A percentile compares a stretch with the other conserved stretches of the same genome.
Evolutionary conservation across 2,797 vertebrate species (phyloP).

Genomic region (Gephyroberyx darwinii): DNA sequence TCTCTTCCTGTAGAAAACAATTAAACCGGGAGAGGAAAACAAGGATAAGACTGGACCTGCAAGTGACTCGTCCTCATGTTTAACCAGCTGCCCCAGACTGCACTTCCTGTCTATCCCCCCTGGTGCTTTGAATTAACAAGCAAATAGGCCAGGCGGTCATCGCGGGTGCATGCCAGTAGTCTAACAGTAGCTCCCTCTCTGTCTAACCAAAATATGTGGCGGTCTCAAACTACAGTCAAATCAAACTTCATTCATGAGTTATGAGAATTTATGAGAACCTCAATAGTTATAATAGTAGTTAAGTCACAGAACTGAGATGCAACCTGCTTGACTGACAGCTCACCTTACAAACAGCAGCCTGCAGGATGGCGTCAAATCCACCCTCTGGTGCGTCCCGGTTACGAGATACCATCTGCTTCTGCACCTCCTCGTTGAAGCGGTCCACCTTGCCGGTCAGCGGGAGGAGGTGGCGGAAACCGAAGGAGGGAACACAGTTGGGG

Average conservation of each 20-base stretch:
- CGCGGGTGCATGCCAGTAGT: constrained; percentile 14
- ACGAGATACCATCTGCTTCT: constrained; percentile 95
- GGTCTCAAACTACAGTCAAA: background rate
- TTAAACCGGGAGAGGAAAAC: constrained; percentile 44
- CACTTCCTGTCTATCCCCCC: constrained; percentile 56
- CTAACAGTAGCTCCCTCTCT: constrained; percentile 11
- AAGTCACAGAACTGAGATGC: background rate
- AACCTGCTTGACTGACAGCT: constrained; percentile 37
- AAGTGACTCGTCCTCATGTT: constrained; percentile 54
- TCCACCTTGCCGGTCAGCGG: constrained; percentile 94
- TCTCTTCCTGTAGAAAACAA: constrained; percentile 66
- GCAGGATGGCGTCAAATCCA: constrained; percentile 94
- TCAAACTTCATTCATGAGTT: background rate
- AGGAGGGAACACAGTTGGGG: constrained; percentile 92
- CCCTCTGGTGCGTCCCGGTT: constrained; percentile 97
- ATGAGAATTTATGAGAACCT: background rate
- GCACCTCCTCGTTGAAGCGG: constrained; percentile 95
- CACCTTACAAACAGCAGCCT: constrained; percentile 97
- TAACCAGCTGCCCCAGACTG: constrained; percentile 66
- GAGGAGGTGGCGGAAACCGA: constrained; percentile 95
- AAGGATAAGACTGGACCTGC: constrained; percentile 40
- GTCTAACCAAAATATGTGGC: background rate
- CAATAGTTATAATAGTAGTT: too few species aligned
- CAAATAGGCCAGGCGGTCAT: constrained; percentile 41
- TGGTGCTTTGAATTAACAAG: constrained; percentile 61